Conservation (phyloP, 2,888 invertebrate genomes). For the Cephus rjabovi region DNA sequence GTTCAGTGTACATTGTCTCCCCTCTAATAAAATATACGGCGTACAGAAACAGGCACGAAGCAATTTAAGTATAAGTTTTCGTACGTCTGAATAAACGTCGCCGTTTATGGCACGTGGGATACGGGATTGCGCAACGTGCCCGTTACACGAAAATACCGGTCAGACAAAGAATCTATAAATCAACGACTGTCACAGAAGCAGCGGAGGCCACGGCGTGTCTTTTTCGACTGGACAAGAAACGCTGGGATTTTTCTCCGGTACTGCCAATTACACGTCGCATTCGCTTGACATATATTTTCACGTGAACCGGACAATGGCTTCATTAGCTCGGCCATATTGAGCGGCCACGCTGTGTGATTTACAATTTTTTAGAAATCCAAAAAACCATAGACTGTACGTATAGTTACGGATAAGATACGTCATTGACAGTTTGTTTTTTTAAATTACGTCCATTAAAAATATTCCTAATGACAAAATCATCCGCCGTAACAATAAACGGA, state of each 20-base stretch:
- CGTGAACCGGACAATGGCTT: constrained; percentile 18
- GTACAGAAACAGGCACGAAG: neutral
- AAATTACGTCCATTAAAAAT: neutral
- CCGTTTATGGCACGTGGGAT: neutral
- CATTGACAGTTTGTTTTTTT: neutral
- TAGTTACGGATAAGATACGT: neutral
- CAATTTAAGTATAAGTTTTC: neutral
- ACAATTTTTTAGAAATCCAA: neutral
- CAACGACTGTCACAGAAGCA: constrained; percentile 12
- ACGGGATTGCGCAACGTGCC: constrained; percentile 23
- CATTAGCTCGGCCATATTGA: constrained; percentile 15
- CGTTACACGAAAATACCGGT: constrained; percentile 23
- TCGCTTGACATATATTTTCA: constrained; percentile 17
- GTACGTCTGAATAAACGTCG: neutral
- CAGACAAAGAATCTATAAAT: constrained; percentile 25
- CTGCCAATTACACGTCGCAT: constrained; percentile 17
- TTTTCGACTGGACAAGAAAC: constrained; percentile 23
- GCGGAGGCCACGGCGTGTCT: neutral
- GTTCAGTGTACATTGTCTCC: neutral
- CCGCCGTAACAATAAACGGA: neutral
- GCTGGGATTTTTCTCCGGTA: neutral
- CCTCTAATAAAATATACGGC: neutral
- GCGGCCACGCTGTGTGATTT: neutral
- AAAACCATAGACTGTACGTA: neutral
- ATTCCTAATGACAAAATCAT: neutral